Evolutionary conservation across 2,888 invertebrate genomes (phyloP).

Genomic region (Rugalucina vietnamica): DNA sequence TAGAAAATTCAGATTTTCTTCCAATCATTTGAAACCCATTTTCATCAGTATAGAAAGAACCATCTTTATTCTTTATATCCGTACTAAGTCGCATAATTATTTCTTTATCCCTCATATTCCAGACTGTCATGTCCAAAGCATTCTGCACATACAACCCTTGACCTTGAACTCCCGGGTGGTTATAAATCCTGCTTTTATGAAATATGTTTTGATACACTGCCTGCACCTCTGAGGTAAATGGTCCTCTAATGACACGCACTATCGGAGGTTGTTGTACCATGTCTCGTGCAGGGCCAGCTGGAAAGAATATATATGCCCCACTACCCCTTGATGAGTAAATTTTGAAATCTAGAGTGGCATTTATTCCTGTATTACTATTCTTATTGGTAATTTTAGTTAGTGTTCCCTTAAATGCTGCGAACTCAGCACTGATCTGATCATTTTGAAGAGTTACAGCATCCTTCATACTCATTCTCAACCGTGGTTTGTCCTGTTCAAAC

Average conservation of each 20-base stretch:
- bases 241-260: slow-evolving; percentile 94
- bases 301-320: slow-evolving; percentile 82
- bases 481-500: slow-evolving; percentile 62
- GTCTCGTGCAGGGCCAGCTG: slow-evolving; percentile 73
- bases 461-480: slow-evolving; percentile 39
- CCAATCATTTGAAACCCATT: slow-evolving; percentile 81
- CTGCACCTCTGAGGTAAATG: slow-evolving; percentile 92
- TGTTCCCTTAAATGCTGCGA: slow-evolving; percentile 70
- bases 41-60: slow-evolving; percentile 80
- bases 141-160: slow-evolving; percentile 72
- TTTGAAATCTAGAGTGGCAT: slow-evolving; percentile 86
- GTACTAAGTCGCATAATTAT: slow-evolving; percentile 79
- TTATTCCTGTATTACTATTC: slow-evolving; percentile 87
- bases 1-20: slow-evolving; percentile 67
- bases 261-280: slow-evolving; percentile 83
- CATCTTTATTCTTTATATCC: slow-evolving; percentile 66
- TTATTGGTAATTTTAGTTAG: slow-evolving; percentile 92
- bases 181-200: slow-evolving; percentile 71
- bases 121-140: slow-evolving; percentile 68
- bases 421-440: slow-evolving; percentile 66
- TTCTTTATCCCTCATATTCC: slow-evolving; percentile 76
- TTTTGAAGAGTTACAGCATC: slow-evolving; percentile 71
- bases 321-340: slow-evolving; percentile 90
- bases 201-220: slow-evolving; percentile 86
- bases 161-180: slow-evolving; percentile 70